Evolutionary conservation across 2,888 invertebrate species (phyloP).

Genomic region (Ophonus ardosiacus): DNA sequence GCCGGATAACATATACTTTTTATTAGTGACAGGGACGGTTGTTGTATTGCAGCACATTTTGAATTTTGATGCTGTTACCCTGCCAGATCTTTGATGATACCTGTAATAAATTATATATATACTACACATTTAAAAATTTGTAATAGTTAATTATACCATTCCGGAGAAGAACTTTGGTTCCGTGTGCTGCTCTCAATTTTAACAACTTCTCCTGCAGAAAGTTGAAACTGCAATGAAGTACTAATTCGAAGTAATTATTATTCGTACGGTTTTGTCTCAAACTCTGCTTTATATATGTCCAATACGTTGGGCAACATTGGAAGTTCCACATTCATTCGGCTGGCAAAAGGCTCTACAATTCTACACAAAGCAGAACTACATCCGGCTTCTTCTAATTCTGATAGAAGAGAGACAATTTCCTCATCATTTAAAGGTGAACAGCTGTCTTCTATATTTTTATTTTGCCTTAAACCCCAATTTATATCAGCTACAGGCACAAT

Average conservation of each 20-base stretch:
- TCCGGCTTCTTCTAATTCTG: conserved; percentile 35
- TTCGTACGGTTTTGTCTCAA: too few relatives aligned
- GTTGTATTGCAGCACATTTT: conserved; percentile 57
- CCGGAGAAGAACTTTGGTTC: too few relatives aligned
- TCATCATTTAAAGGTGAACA: not conserved
- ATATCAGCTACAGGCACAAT: not conserved
- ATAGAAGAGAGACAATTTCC: conserved; percentile 21
- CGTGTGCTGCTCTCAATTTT: not conserved
- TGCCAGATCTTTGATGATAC: conserved; percentile 63
- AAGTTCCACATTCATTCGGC: too few relatives aligned
- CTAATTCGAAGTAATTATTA: too few relatives aligned
- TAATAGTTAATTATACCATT: too few relatives aligned
- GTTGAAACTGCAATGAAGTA: too few relatives aligned
- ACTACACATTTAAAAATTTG: too few relatives aligned
- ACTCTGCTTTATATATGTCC: too few relatives aligned
- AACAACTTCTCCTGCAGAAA: too few relatives aligned
- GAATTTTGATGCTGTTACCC: conserved; percentile 63
- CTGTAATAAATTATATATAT: conserved; percentile 11
- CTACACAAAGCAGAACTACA: not conserved
- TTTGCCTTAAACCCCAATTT: not conserved
- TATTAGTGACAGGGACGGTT: conserved; percentile 61
- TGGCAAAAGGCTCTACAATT: too few relatives aligned
- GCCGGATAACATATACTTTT: conserved; percentile 59
- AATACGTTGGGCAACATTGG: too few relatives aligned
- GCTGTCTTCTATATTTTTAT: not conserved